Evolutionary conservation across 2,797 vertebrate species (phyloP).

Genomic region (Acestrorhynchus altus): DNA sequence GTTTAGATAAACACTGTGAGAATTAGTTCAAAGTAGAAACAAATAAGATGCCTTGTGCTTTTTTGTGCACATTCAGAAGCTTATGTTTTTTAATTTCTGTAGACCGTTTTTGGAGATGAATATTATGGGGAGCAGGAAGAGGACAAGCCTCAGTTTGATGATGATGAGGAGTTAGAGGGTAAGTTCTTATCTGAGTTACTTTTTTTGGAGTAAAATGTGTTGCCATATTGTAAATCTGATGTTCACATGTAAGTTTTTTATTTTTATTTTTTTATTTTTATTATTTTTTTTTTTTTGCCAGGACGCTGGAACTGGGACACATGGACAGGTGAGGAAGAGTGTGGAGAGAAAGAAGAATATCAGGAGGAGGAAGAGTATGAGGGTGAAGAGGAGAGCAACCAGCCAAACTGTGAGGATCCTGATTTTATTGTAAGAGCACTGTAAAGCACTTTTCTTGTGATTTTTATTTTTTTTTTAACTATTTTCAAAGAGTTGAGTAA

Average conservation of each 20-base stretch:
- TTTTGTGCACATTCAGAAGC: too few relatives aligned
- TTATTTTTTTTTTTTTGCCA: slow-evolving; percentile 64
- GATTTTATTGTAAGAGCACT: slow-evolving; percentile 80
- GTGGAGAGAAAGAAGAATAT: slow-evolving; percentile 42
- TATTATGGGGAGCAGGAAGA: slow-evolving; percentile 83
- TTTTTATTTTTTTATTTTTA: too few relatives aligned
- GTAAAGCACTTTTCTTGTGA: neutral
- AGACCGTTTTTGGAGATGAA: slow-evolving; percentile 86
- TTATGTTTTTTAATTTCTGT: slow-evolving; percentile 28
- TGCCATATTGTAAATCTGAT: too few relatives aligned
- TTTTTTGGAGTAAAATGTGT: too few relatives aligned
- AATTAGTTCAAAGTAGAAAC: too few relatives aligned
- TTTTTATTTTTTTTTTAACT: neutral
- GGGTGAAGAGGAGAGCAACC: slow-evolving; percentile 26
- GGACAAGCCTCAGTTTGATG: slow-evolving; percentile 89
- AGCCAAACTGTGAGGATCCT: slow-evolving; percentile 84
- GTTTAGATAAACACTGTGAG: too few relatives aligned
- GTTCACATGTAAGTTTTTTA: too few relatives aligned
- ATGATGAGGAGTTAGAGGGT: slow-evolving; percentile 84
- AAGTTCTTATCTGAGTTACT: slow-evolving; percentile 10
- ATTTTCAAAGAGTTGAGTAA: neutral
- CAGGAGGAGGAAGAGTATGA: slow-evolving; percentile 56
- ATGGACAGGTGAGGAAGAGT: slow-evolving; percentile 77
- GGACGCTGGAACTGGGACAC: slow-evolving; percentile 92
- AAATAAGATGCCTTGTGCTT: too few relatives aligned